Base-by-base conservation (phyloP, 2,797 vertebrate genomes). In the Takifugu ocellatus region DNA sequence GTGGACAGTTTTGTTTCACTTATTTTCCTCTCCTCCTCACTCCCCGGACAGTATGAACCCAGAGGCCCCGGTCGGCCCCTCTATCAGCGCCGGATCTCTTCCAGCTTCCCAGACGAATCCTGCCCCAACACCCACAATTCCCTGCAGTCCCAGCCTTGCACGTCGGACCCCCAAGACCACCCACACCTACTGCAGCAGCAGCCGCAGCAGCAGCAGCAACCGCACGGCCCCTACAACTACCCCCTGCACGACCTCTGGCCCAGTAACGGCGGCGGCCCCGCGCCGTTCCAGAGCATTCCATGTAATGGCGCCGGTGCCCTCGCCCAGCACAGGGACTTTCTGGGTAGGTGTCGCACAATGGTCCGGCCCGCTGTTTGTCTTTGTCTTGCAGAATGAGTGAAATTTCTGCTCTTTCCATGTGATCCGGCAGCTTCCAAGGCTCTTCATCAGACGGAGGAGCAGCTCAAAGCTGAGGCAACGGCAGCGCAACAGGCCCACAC, bases 1-100 rank as follows among this genome's bases (percentile, higher is more conserved):
- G 21, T 21, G 7, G 27, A 29, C 7, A 4, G 36, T 10, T 14
- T 39, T 12, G 12, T 14, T 2, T 46, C n/a, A 17, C 6, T n/a
- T 21, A 15, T 44, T 44, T 17, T 11, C 7, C 44, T 46, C 16
- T 46, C n/a, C 16, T 21, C 17, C 17, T 11, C 44, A 3, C 44
- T 21, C 0, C 44, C 42, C 52, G n/a, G n/a, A 7, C 82, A 99
- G 96, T 99, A 97, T 95, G 96, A 98, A 94, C 96, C 96, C 73
- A 91, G 97, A 90, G 97, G 97, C 85, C 97, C 97, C 15, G 97
- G 97, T 65, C 94, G 96, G 96, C 97, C 97, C 49, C 94, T 99
- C 76, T 99, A 99, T 93, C 97, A 99, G 91, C 95, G 96, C 81
- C 94, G 96, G 87, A 99, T 98, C 89, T 99, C 96, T 59, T 94